Percentiles rank a stretch among this genome's conserved stretches.
Conservation (phyloP, 2,113 vertebrate genomes). For the Ptyas mucosa region DNA sequence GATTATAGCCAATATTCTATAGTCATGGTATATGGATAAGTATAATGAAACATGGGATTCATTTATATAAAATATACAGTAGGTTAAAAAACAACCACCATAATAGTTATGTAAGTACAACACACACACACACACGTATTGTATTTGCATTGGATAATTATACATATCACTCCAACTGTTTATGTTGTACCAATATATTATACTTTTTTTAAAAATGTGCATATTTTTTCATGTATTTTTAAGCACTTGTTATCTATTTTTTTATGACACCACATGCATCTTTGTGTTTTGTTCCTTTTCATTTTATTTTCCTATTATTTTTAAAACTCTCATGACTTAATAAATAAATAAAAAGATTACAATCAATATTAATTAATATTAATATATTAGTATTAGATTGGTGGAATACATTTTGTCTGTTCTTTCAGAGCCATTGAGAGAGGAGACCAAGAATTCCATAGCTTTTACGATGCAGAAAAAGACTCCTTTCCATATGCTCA, state of each 20-base stretch:
- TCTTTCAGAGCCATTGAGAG: not conserved
- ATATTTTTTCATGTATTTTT: not conserved
- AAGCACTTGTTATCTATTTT: not conserved
- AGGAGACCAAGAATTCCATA: not conserved
- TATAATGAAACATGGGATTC: not conserved
- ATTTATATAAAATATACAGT: not conserved
- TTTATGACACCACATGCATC: not conserved
- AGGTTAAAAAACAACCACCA: not conserved
- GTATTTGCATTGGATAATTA: not conserved
- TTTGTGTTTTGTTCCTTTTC: not conserved
- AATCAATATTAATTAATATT: not conserved
- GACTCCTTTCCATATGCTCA: not conserved
- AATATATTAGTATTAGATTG: not conserved
- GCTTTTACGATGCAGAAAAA: not conserved
- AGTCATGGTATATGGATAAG: not conserved
- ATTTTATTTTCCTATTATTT: not conserved
- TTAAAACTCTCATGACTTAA: not conserved
- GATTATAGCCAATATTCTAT: not conserved
- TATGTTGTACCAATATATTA: not conserved
- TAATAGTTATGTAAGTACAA: not conserved
- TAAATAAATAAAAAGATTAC: not conserved
- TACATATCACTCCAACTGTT: not conserved
- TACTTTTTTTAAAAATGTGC: not conserved
- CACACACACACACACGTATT: not conserved
- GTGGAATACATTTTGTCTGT: not conserved